Evolutionary conservation across 2,888 invertebrate species (phyloP).

Genomic region (Hirtodrosophila alboralis): DNA sequence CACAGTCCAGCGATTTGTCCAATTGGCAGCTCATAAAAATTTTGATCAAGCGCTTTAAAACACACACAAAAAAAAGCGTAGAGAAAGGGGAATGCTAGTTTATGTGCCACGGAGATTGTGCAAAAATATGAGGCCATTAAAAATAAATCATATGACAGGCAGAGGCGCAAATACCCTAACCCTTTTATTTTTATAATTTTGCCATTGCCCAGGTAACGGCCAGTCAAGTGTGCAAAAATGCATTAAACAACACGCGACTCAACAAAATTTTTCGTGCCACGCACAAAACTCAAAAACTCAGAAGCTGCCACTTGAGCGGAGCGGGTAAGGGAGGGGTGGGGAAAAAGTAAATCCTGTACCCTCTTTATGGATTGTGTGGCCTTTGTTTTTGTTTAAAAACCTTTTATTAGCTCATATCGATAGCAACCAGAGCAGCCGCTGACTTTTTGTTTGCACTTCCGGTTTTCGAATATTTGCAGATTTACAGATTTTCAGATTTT

Average conservation of each 20-base stretch:
- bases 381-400: constrained; percentile 69
- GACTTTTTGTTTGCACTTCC: constrained; percentile 58
- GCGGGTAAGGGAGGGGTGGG: constrained; percentile 5
- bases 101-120: constrained; percentile 56
- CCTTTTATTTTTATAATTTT: constrained; percentile 34
- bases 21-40: constrained; percentile 78
- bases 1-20: constrained; percentile 68
- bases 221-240: constrained; percentile 79
- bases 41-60: constrained; percentile 53
- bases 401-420: constrained; percentile 76
- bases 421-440: constrained; percentile 37
- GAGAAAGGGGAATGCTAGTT: constrained; percentile 46
- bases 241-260: constrained; percentile 73
- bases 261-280: constrained; percentile 27
- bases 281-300: constrained; percentile 22
- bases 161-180: constrained; percentile 34
- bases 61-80: constrained; percentile 5
- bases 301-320: constrained; percentile 50
- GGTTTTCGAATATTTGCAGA: too few species aligned
- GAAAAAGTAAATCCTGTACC: constrained; percentile 1
- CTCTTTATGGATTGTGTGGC: constrained; percentile 15
- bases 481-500: constrained; percentile 22
- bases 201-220: constrained; percentile 48
- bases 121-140: constrained; percentile 75
- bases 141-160: constrained; percentile 73